Base-by-base conservation (phyloP, 2,888 invertebrate species). In the Ctenicera cuprea region DNA sequence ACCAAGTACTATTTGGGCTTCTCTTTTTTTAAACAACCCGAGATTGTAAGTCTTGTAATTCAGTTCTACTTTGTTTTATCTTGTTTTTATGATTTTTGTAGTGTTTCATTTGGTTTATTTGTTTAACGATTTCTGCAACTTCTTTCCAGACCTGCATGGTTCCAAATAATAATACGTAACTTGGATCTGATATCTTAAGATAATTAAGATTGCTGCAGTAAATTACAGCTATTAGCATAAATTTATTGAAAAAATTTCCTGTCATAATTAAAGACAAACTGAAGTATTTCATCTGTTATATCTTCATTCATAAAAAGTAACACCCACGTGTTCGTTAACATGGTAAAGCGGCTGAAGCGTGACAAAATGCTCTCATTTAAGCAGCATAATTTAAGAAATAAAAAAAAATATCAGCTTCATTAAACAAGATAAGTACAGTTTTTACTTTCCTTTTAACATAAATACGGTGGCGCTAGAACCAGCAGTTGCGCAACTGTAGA, bases 351-450 rank as follows among this genome's bases (percentile, higher is more conserved):
- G 62, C n/a, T 54, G 48, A 57, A 74, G 74, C 71, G 71, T 74
- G 65, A 74, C 74, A 74, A 74, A 74, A 74, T 52, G 66, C 45
- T 67, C 71, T 66, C 71, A 71, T 62, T 74, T 74, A 67, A 74
- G 12, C 26, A 62, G 57, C n/a, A 41, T 68, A 57, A 75, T 71
- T 68, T 52, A 26, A 48, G 30, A 37, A 71, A 68, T 64, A 54
- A 74, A 54, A 71, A 54, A 71, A 74, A 74, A 30, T 63, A 70
- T 69, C 71, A 41, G 52, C 61, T 66, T 73, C 73, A 73, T 73
- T 73, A 73, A 73, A 62, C 73, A 57, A 43, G 68, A 72, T 73
- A 73, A 73, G 63, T 57, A 63, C 48, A 50, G 50, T 68, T 73
- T 66, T 68, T 73, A 73, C 73, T 73, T 73, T 73, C 68, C 63